phyloP scores from a whole-genome alignment of 1,140 invertebrate species.

The Conus ventricosus region DNA sequence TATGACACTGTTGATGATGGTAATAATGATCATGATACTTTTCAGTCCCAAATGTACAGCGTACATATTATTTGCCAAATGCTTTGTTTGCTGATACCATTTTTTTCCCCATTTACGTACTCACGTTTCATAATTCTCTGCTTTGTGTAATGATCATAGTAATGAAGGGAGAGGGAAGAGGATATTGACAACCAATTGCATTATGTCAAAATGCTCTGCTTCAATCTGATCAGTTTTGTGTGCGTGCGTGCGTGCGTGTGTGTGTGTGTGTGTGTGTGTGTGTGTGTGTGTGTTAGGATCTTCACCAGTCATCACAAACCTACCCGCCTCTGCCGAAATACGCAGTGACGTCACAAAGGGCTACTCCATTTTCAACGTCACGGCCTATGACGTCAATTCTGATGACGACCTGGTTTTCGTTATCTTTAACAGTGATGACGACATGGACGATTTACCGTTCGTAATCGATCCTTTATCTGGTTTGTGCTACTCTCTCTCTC shows the following conservation, averaged over 20 bases:
- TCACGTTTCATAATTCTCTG: no score
- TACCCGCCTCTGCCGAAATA: background rate
- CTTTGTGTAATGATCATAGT: no score
- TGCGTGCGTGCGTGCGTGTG: background rate
- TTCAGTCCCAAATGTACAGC: no score
- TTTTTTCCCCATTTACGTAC: no score
- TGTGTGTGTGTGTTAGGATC: background rate
- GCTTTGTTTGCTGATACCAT: no score
- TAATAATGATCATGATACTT: no score
- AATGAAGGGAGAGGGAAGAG: no score
- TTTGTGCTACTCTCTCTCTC: background rate
- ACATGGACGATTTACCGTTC: background rate
- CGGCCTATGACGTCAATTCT: background rate
- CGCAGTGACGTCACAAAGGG: background rate
- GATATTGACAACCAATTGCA: no score
- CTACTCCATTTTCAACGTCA: background rate
- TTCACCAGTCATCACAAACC: background rate
- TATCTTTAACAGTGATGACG: background rate
- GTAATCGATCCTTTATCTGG: background rate
- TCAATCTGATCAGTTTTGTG: no score
- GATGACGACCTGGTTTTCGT: background rate
- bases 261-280: slow-evolving; percentile 10
- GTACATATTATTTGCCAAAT: no score
- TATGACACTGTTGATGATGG: no score
- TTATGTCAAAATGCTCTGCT: no score